Conservation (phyloP, 2,888 invertebrate genomes). For the Sphaerophoria rueppellii region DNA sequence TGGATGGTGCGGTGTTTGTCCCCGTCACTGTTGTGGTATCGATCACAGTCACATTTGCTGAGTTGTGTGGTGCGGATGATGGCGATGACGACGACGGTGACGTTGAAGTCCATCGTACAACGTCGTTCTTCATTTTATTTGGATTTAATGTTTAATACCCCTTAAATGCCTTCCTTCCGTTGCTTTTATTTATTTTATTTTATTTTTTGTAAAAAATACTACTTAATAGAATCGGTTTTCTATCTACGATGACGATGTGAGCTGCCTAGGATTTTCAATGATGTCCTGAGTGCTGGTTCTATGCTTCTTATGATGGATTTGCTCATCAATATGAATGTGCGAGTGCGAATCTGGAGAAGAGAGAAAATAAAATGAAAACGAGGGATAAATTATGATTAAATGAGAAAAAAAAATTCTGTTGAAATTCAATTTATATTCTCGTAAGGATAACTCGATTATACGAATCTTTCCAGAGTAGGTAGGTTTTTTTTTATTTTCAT, state of each 20-base stretch:
- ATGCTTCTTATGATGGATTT: conserved; percentile 33
- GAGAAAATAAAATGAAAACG: conserved; percentile 27
- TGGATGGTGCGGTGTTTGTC: conserved; percentile 57
- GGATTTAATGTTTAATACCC: conserved; percentile 45
- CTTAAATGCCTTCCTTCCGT: conserved; percentile 19
- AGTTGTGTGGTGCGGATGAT: conserved; percentile 17
- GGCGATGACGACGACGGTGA: conserved; percentile 19
- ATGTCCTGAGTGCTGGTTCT: conserved; percentile 43
- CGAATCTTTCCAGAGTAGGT: conserved; percentile 37
- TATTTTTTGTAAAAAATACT: conserved; percentile 9
- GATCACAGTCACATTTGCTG: conserved; percentile 63
- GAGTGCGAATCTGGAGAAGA: conserved; percentile 14
- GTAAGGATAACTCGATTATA: conserved; percentile 66
- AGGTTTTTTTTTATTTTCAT: neutral
- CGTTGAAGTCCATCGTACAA: conserved; percentile 79
- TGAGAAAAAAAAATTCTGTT: conserved; percentile 25
- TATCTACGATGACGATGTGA: conserved; percentile 54
- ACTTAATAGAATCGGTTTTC: conserved; percentile 51
- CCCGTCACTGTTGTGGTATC: conserved; percentile 68
- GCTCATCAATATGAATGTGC: conserved; percentile 57
- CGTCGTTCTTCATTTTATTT: conserved; percentile 82
- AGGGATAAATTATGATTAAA: conserved; percentile 54
- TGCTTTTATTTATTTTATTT: neutral
- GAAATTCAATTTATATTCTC: conserved; percentile 65
- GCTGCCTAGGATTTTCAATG: conserved; percentile 48